Conservation (phyloP, 2,113 vertebrate genomes). For the Euleptes europaea region DNA sequence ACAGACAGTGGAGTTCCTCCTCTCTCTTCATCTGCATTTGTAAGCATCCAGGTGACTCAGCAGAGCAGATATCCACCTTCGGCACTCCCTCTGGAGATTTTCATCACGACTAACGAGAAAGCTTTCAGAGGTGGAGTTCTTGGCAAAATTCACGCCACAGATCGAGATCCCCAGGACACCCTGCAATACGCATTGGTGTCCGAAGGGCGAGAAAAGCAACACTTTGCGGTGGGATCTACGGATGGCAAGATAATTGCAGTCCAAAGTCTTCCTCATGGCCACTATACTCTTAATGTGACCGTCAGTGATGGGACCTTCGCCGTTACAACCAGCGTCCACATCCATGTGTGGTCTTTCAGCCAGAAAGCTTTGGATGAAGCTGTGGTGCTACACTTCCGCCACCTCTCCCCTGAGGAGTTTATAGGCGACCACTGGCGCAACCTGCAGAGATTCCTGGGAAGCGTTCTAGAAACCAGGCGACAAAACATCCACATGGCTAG, state of each 20-base stretch:
- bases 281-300: constrained; percentile 86
- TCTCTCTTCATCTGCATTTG: constrained; percentile 87
- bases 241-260: constrained; percentile 89
- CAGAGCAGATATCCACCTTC: constrained; percentile 88
- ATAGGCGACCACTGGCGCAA: constrained; percentile 91
- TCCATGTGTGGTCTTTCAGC: constrained; percentile 84
- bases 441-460: constrained; percentile 85
- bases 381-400: constrained; percentile 80
- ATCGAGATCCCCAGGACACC: constrained; percentile 88
- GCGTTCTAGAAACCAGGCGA: constrained; percentile 73
- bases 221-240: constrained; percentile 80
- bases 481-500: constrained; percentile 90
- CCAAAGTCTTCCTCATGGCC: constrained; percentile 80
- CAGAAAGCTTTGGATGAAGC: constrained; percentile 81
- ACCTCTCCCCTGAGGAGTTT: constrained; percentile 88
- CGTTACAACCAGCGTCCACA: constrained; percentile 73
- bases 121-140: constrained; percentile 84
- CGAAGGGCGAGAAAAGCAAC: constrained; percentile 51
- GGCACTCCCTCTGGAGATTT: constrained; percentile 88
- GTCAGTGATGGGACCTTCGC: constrained; percentile 89
- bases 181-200: constrained; percentile 81
- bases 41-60: constrained; percentile 87
- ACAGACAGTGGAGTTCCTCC: constrained; percentile 89
- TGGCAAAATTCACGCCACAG: constrained; percentile 91
- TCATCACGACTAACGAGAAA: constrained; percentile 80